A percentile compares a stretch with the other conserved stretches of the same genome.
These are phyloP conservation scores for Danio tinwini DNA, from an alignment of 2,797 vertebrate species.

Conservation along the genomic window DNA sequence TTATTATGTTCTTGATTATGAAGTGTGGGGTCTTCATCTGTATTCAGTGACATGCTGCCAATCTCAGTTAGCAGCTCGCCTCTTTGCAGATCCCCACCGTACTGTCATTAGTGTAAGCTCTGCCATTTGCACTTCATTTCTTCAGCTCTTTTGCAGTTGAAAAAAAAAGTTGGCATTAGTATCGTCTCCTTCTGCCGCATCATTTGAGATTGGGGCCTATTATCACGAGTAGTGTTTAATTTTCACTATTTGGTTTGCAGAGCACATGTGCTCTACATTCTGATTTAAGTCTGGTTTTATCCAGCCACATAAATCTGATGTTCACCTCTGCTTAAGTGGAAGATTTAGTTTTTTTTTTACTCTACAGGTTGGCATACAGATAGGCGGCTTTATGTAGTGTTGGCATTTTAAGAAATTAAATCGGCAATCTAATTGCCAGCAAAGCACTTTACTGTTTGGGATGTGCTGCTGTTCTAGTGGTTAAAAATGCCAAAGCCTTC, in stretches of 20 bases:
- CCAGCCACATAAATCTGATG: background rate
- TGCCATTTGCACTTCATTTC: constrained; percentile 30
- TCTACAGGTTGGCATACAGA: constrained; percentile 1
- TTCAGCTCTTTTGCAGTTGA: constrained; percentile 18
- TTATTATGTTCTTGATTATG: constrained; percentile 38
- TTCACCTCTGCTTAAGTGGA: background rate
- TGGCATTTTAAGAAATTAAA: constrained; percentile 34
- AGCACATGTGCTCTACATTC: background rate
- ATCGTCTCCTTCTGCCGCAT: constrained; percentile 4
- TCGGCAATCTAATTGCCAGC: constrained; percentile 4
- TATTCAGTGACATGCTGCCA: constrained; percentile 43
- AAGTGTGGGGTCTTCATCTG: constrained; percentile 31
- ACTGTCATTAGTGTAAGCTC: constrained; percentile 41
- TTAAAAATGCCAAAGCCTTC: constrained; percentile 21
- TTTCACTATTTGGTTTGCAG: background rate
- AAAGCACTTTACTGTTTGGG: constrained; percentile 26
- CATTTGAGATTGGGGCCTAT: background rate
- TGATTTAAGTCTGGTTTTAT: background rate
- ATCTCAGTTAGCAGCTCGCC: constrained; percentile 36
- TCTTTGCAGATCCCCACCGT: constrained; percentile 35
- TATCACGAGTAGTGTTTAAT: constrained; percentile 12
- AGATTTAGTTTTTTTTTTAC: constrained; percentile 12
- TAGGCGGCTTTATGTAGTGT: background rate
- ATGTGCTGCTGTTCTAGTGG: background rate
- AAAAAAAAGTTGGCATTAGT: constrained; percentile 36